Evolutionary conservation across 2,113 vertebrate genomes (phyloP).

Genomic region (Reinhardtius hippoglossoides): DNA sequence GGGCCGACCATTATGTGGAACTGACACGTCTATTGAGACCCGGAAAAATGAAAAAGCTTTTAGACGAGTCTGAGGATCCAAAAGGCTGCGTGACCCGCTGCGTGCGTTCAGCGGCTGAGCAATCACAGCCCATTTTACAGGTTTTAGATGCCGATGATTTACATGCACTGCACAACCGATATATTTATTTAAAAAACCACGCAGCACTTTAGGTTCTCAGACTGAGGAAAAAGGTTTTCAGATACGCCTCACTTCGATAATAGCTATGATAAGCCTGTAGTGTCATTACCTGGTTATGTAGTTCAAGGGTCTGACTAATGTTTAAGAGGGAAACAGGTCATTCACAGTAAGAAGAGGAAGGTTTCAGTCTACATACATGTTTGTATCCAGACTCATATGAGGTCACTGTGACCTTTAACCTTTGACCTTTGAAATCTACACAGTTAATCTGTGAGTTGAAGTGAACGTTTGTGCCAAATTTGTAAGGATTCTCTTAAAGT

Average conservation of each 20-base stretch:
- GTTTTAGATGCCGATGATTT: background rate
- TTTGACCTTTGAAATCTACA: too few species aligned
- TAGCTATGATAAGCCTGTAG: too few species aligned
- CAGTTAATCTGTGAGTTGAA: too few species aligned
- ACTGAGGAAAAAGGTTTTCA: background rate
- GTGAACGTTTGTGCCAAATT: too few species aligned
- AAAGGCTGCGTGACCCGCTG: background rate
- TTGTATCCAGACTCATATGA: too few species aligned
- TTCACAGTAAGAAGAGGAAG: too few species aligned
- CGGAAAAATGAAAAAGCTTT: slow-evolving; percentile 38
- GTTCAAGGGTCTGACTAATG: too few species aligned
- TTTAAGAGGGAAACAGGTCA: too few species aligned
- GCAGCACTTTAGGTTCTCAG: background rate
- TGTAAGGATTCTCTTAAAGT: too few species aligned
- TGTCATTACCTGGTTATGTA: too few species aligned
- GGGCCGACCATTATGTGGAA: background rate
- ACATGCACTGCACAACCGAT: background rate
- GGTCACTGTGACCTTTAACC: too few species aligned
- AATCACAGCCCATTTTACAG: background rate
- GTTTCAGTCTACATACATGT: too few species aligned
- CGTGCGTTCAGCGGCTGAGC: background rate
- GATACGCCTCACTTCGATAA: background rate
- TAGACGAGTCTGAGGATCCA: slow-evolving; percentile 4
- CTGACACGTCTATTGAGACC: background rate
- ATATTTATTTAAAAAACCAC: background rate